Percentiles rank a stretch among this genome's conserved stretches.
Conservation (phyloP, 1,140 invertebrate species). For the Zaprionus kolodkinae region DNA sequence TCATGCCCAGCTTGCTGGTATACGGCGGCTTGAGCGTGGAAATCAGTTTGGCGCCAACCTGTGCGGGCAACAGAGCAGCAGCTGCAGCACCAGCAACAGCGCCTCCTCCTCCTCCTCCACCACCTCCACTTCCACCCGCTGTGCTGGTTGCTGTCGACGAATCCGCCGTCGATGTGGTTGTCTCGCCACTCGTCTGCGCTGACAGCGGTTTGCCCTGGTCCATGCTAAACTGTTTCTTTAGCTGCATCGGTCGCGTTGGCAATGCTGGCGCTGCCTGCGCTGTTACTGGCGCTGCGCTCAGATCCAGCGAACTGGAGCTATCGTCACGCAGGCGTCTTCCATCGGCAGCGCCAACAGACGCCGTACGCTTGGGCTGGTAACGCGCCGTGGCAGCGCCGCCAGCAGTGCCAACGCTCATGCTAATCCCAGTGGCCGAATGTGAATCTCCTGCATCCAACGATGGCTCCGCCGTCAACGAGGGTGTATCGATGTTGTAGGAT, state of each 20-base stretch:
- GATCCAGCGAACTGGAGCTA: slow-evolving; percentile 71
- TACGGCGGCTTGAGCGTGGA: slow-evolving; percentile 77
- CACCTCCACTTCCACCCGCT: background rate
- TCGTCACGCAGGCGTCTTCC: slow-evolving; percentile 65
- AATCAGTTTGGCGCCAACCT: slow-evolving; percentile 78
- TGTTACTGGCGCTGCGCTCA: slow-evolving; percentile 67
- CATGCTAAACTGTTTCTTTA: slow-evolving; percentile 84
- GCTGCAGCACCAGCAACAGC: slow-evolving; percentile 25
- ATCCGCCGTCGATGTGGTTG: background rate
- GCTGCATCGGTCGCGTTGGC: slow-evolving; percentile 72
- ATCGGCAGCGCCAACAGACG: slow-evolving; percentile 76
- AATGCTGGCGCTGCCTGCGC: slow-evolving; percentile 70
- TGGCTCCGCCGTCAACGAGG: slow-evolving; percentile 77
- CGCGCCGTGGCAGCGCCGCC: slow-evolving; percentile 66
- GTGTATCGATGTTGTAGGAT: slow-evolving; percentile 83
- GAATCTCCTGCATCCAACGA: slow-evolving; percentile 78
- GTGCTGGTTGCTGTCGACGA: slow-evolving; percentile 1
- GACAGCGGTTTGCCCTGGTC: slow-evolving; percentile 77
- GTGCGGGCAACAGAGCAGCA: slow-evolving; percentile 38
- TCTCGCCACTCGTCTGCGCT: slow-evolving; percentile 21
- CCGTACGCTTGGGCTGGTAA: slow-evolving; percentile 79
- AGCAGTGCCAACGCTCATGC: slow-evolving; percentile 63
- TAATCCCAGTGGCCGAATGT: slow-evolving; percentile 71
- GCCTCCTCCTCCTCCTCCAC: no score
- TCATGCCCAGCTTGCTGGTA: slow-evolving; percentile 75